Percentiles rank a stretch among this genome's conserved stretches.
Conservation (phyloP, 2,797 vertebrate species). For the Poeciliopsis presidionis region DNA sequence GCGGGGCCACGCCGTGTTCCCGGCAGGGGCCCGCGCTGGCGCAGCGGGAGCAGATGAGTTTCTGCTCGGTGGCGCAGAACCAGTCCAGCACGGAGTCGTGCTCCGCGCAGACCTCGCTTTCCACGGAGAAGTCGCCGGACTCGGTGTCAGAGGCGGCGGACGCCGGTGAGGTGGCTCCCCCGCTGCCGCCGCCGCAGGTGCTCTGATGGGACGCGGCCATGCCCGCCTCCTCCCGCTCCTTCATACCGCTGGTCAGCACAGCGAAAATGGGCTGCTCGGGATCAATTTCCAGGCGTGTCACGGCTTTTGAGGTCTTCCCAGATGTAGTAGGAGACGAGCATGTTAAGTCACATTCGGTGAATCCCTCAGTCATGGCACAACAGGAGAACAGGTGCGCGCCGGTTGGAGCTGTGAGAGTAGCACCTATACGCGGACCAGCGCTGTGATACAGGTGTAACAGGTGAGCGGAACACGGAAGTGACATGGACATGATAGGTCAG, state of each 20-base stretch:
- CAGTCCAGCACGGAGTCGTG: conserved; percentile 79
- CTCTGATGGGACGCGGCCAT: background rate
- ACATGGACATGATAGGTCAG: conserved; percentile 51
- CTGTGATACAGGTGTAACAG: conserved; percentile 80
- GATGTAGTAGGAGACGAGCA: conserved; percentile 41
- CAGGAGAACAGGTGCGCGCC: conserved; percentile 67
- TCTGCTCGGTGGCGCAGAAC: conserved; percentile 85
- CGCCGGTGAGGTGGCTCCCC: background rate
- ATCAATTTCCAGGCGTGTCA: conserved; percentile 16
- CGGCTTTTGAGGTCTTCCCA: background rate
- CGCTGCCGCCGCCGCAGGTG: background rate
- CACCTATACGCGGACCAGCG: conserved; percentile 16
- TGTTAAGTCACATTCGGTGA: conserved; percentile 61
- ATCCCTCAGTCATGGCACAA: conserved; percentile 69
- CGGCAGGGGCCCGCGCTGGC: conserved; percentile 74
- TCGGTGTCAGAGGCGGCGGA: conserved; percentile 50
- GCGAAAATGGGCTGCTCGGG: conserved; percentile 61
- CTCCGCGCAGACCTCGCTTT: conserved; percentile 68
- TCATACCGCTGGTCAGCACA: conserved; percentile 29
- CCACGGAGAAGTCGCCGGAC: conserved; percentile 64
- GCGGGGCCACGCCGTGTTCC: conserved; percentile 79
- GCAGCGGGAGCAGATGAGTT: conserved; percentile 82
- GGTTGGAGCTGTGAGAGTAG: conserved; percentile 21
- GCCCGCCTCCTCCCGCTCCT: conserved; percentile 8
- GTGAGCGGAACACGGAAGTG: conserved; percentile 82